A percentile compares a stretch with the other conserved stretches of the same genome.
Conservation (phyloP, 2,113 vertebrate species). For the Pampusana beccarii region DNA sequence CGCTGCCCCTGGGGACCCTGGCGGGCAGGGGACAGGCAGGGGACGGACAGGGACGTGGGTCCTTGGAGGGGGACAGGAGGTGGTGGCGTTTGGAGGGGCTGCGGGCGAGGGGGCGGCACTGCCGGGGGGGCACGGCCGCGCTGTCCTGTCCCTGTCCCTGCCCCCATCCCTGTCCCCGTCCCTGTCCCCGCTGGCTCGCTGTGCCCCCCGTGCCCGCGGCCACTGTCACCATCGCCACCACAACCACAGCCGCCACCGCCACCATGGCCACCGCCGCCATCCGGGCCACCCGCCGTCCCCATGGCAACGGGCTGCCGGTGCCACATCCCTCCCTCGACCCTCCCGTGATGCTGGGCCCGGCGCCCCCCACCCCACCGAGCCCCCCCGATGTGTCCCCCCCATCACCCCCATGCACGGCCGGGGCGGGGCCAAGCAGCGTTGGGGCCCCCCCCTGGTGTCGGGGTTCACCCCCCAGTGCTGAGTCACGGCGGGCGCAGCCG, state of each 20-base stretch:
- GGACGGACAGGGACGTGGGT: not conserved
- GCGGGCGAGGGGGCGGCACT: not conserved
- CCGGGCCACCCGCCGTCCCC: slow-evolving; percentile 13
- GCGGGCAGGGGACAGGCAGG: not conserved
- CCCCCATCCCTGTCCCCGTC: not conserved
- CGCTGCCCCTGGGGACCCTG: not conserved
- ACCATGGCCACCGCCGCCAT: not conserved
- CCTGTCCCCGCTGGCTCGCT: too few relatives aligned
- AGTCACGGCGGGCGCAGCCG: not conserved
- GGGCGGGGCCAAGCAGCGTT: too few relatives aligned
- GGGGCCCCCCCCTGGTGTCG: too few relatives aligned
- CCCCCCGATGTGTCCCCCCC: too few relatives aligned
- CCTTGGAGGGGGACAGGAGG: not conserved
- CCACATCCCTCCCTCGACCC: too few relatives aligned
- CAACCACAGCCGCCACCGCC: not conserved
- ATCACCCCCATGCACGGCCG: too few relatives aligned
- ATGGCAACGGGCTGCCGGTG: not conserved
- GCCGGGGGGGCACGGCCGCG: not conserved
- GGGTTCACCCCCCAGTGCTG: too few relatives aligned
- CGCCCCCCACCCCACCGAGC: too few relatives aligned
- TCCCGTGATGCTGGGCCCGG: too few relatives aligned
- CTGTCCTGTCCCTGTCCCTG: not conserved
- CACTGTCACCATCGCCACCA: not conserved
- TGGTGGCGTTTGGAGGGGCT: not conserved
- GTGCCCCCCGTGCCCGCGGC: not conserved